These are phyloP conservation scores for Patiria pectinifera DNA, from an alignment of 53 echinoderm and acorn worm genomes.

Conservation along the genomic window DNA sequence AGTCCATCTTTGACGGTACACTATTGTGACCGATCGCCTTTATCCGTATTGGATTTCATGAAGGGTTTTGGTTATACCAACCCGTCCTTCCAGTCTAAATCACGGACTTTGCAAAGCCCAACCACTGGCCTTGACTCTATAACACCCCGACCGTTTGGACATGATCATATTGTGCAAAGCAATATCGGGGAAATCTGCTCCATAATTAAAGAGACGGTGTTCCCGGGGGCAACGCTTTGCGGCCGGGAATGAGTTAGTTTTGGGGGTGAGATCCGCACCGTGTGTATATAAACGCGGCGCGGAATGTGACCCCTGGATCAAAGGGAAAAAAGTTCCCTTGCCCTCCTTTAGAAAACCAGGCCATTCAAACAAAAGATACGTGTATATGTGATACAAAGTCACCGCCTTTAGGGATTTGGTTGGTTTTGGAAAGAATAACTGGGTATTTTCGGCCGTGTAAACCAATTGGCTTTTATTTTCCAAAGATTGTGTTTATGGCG, in stretches of 20 bases:
- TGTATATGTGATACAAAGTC: slow-evolving; percentile 45
- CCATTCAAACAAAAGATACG: slow-evolving; percentile 48
- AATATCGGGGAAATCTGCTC: slow-evolving; percentile 42
- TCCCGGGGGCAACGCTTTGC: slow-evolving; percentile 25
- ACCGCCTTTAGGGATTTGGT: slow-evolving; percentile 28
- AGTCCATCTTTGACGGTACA: too few species aligned
- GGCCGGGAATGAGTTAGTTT: slow-evolving; percentile 41
- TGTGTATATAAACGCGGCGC: background rate
- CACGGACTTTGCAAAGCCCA: background rate
- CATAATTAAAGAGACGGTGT: slow-evolving; percentile 41
- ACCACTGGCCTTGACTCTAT: slow-evolving; percentile 19
- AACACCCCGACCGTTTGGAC: slow-evolving; percentile 21
- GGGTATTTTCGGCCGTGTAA: slow-evolving; percentile 7
- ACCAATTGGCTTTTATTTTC: slow-evolving; percentile 23
- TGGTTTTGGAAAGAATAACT: slow-evolving; percentile 35
- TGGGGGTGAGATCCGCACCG: background rate
- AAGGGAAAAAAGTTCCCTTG: background rate
- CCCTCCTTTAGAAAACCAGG: slow-evolving; percentile 33
- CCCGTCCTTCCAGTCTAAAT: background rate
- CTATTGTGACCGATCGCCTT: too few species aligned
- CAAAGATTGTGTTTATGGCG: slow-evolving; percentile 10
- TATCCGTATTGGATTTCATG: background rate
- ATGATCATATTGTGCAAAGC: slow-evolving; percentile 33
- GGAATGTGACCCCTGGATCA: slow-evolving; percentile 42
- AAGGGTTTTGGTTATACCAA: background rate